phyloP scores from a whole-genome alignment of 1,140 invertebrate species.

The Ooceraea biroi region DNA sequence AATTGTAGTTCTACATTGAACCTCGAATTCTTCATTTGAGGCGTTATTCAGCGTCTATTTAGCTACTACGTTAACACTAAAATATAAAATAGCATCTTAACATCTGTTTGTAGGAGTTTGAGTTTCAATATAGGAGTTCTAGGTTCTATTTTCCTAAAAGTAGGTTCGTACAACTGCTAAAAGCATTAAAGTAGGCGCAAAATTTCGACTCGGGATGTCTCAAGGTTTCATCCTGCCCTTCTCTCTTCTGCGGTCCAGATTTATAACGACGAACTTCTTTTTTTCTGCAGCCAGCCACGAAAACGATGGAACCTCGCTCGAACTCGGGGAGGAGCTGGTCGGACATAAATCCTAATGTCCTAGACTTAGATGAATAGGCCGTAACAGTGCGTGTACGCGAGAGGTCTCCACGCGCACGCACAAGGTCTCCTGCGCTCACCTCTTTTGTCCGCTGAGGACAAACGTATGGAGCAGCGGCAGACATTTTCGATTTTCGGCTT shows the following conservation, averaged over 20 bases:
- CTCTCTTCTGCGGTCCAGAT: background rate
- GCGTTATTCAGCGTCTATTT: no score
- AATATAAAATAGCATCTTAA: no score
- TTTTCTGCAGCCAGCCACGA: slow-evolving; percentile 30
- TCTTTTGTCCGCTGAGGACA: slow-evolving; percentile 61
- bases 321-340: slow-evolving; percentile 55
- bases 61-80: no score
- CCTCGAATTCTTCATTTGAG: no score
- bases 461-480: slow-evolving; percentile 41
- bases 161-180: no score
- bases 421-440: slow-evolving; percentile 18
- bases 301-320: slow-evolving; percentile 62
- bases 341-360: slow-evolving; percentile 71
- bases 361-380: slow-evolving; percentile 76
- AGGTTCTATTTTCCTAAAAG: no score
- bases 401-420: slow-evolving; percentile 19
- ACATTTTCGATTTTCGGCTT: slow-evolving; percentile 57
- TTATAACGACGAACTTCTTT: background rate
- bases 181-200: no score
- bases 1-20: no score
- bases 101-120: no score
- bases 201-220: no score
- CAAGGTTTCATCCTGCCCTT: background rate
- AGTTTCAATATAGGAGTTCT: no score
- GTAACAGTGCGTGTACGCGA: slow-evolving; percentile 68